Conservation (phyloP, 2,797 vertebrate genomes). For the Phrynocephalus forsythii region DNA sequence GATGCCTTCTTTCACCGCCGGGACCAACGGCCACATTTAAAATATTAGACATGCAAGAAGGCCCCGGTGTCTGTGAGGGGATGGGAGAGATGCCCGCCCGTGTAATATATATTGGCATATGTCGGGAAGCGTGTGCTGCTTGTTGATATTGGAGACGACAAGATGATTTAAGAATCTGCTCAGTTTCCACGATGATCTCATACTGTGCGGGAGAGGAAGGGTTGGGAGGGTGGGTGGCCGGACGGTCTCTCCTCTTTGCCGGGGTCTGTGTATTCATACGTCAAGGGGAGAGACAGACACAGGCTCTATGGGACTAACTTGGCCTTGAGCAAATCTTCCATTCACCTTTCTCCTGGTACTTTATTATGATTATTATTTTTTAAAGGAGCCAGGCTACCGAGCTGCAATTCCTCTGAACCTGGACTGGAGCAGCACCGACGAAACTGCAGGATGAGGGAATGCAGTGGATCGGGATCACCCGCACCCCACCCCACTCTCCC, state of each 20-base stretch:
- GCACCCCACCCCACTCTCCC: background rate
- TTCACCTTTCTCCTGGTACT: too few species aligned
- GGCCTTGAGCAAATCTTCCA: background rate
- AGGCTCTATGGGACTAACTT: too few species aligned
- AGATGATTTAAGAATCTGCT: slow-evolving; percentile 43
- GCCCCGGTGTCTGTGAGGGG: background rate
- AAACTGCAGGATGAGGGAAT: background rate
- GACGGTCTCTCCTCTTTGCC: background rate
- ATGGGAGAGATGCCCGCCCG: background rate
- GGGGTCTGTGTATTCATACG: background rate
- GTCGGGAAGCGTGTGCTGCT: slow-evolving; percentile 9
- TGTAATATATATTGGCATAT: slow-evolving; percentile 35
- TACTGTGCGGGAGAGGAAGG: background rate
- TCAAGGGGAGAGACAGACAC: background rate
- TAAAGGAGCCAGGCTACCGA: background rate
- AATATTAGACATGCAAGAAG: background rate
- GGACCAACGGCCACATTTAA: background rate
- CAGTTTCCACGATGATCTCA: slow-evolving; percentile 37
- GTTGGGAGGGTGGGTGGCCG: background rate
- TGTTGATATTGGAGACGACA: slow-evolving; percentile 38
- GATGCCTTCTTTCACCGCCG: too few species aligned
- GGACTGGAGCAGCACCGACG: background rate
- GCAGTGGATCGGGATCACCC: background rate
- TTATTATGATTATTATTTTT: background rate
- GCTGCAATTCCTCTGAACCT: background rate